Percentiles rank a stretch among this genome's conserved stretches.
Conservation (phyloP, 2,888 invertebrate species). For the Apotomis capreana region DNA sequence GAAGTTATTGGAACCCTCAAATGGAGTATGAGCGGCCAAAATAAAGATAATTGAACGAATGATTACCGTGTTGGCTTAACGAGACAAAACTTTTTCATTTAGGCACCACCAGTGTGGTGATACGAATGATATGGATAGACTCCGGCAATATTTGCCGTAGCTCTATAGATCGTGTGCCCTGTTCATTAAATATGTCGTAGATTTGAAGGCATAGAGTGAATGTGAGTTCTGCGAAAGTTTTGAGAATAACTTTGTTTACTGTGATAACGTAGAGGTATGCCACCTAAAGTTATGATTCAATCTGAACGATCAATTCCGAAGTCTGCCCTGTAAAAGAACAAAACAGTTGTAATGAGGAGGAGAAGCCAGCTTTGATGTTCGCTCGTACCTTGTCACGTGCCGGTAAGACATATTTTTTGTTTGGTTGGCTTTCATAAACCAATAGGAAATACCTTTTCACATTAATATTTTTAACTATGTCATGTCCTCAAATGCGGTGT, state of each 20-base stretch:
- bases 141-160: slow-evolving; percentile 38
- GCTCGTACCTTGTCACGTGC: slow-evolving; percentile 69
- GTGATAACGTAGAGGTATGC: slow-evolving; percentile 77
- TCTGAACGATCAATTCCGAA: slow-evolving; percentile 56
- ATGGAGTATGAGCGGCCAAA: slow-evolving; percentile 33
- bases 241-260: slow-evolving; percentile 73
- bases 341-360: slow-evolving; percentile 69
- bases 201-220: slow-evolving; percentile 57
- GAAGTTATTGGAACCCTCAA: slow-evolving; percentile 16
- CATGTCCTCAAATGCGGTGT: slow-evolving; percentile 81
- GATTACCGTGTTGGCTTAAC: slow-evolving; percentile 19
- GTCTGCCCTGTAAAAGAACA: slow-evolving; percentile 70
- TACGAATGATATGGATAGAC: slow-evolving; percentile 22
- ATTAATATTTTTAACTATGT: slow-evolving; percentile 82
- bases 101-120: slow-evolving; percentile 10
- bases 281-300: slow-evolving; percentile 65
- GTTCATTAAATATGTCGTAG: slow-evolving; percentile 39
- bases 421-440: slow-evolving; percentile 76
- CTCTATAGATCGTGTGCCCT: slow-evolving; percentile 28
- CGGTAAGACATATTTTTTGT: slow-evolving; percentile 68
- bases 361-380: slow-evolving; percentile 81
- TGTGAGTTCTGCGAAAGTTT: slow-evolving; percentile 60
- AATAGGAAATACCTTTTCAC: slow-evolving; percentile 83
- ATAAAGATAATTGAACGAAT: slow-evolving; percentile 30
- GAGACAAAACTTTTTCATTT: neutral